A percentile compares a stretch with the other conserved stretches of the same genome.
phyloP scores from a whole-genome alignment of 2,797 vertebrate species.

The Phoebastria nigripes region DNA sequence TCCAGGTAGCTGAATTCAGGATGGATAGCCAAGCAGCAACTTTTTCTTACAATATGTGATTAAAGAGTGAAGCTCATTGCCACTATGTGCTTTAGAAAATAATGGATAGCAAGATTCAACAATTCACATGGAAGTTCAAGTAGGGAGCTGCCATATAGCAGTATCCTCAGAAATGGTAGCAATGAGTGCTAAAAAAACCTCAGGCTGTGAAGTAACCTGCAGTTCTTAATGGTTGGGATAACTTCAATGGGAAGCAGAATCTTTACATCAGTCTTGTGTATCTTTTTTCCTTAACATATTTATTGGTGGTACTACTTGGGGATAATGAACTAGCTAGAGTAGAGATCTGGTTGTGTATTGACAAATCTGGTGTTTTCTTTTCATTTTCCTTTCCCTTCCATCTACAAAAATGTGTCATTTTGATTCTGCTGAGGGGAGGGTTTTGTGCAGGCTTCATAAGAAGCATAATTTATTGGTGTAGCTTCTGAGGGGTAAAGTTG shows the following conservation, averaged over 20 bases:
- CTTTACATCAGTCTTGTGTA: not conserved
- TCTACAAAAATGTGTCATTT: not conserved
- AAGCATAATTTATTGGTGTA: not conserved
- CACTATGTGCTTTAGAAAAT: not conserved
- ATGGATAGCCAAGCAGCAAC: not conserved
- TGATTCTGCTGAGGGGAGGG: not conserved
- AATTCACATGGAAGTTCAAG: not conserved
- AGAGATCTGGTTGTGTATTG: not conserved
- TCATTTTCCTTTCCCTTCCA: not conserved
- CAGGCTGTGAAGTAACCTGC: not conserved
- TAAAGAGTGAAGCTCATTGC: not conserved
- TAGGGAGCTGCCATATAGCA: not conserved
- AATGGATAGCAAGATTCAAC: not conserved
- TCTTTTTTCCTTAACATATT: not conserved
- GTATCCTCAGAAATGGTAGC: not conserved
- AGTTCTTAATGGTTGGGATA: not conserved
- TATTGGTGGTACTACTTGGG: not conserved
- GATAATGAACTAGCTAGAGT: not conserved
- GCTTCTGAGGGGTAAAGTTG: not conserved
- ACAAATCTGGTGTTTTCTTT: not conserved
- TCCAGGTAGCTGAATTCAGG: not conserved
- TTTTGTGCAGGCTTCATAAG: not conserved
- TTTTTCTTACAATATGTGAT: not conserved
- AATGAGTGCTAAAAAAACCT: not conserved
- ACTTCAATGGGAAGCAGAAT: not conserved